These are phyloP conservation scores for Drosophila phalerata DNA, from an alignment of 2,888 invertebrate species.

Conservation along the genomic window DNA sequence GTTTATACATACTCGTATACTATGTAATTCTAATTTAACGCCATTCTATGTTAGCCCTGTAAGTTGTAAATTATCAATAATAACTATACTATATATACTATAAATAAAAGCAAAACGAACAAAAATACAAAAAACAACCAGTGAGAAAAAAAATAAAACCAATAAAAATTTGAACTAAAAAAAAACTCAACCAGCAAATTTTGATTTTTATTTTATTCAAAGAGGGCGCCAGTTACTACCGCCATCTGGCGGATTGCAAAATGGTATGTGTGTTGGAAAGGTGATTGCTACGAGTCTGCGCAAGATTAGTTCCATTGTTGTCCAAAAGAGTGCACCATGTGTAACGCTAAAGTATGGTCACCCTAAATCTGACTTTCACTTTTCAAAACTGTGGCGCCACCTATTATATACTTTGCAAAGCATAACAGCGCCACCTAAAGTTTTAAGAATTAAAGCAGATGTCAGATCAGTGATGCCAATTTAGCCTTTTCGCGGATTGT, in stretches of 20 bases:
- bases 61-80: slow-evolving; percentile 85
- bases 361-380: background rate
- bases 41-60: slow-evolving; percentile 80
- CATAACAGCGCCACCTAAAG: too few relatives aligned
- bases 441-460: too few relatives aligned
- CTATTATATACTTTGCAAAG: too few relatives aligned
- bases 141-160: slow-evolving; percentile 64
- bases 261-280: background rate
- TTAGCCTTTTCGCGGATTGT: too few relatives aligned
- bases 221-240: slow-evolving; percentile 24
- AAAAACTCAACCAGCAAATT: slow-evolving; percentile 31
- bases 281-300: slow-evolving; percentile 9
- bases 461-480: too few relatives aligned
- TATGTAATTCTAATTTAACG: slow-evolving; percentile 81
- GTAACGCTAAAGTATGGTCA: background rate
- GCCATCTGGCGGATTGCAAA: slow-evolving; percentile 31
- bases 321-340: slow-evolving; percentile 14
- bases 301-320: background rate
- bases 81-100: slow-evolving; percentile 80
- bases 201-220: background rate
- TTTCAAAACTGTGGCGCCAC: too few relatives aligned
- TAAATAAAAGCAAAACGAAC: slow-evolving; percentile 62
- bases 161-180: slow-evolving; percentile 67
- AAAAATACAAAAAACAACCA: slow-evolving; percentile 62
- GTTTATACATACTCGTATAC: slow-evolving; percentile 66